Evolutionary conservation across 2,888 invertebrate genomes (phyloP).

Genomic region (Eupithecia insigniata): DNA sequence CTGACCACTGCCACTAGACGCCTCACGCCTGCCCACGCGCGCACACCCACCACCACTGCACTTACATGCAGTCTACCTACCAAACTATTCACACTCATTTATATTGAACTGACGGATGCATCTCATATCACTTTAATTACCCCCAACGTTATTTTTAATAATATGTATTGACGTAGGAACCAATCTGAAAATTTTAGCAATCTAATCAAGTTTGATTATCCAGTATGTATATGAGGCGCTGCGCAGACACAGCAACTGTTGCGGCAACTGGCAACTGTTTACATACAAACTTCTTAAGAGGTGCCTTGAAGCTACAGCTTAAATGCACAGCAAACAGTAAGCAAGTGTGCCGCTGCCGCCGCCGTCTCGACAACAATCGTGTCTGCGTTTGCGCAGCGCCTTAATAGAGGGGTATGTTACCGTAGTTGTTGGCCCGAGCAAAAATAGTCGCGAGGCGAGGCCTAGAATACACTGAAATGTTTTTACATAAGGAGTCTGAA

Average conservation of each 20-base stretch:
- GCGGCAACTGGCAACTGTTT: no score
- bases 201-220: background rate
- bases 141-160: background rate
- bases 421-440: background rate
- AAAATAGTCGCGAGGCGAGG: background rate
- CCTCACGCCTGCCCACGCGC: background rate
- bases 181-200: background rate
- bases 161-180: background rate
- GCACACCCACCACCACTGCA: background rate
- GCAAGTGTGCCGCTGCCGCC: no score
- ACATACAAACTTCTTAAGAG: no score
- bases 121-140: background rate
- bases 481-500: background rate
- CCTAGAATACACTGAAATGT: background rate
- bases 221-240: background rate
- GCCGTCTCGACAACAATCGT: no score
- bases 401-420: background rate
- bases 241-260: no score
- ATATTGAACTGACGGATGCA: background rate
- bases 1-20: conserved; percentile 77
- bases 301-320: no score
- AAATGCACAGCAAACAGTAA: no score
- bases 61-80: background rate
- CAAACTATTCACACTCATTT: background rate
- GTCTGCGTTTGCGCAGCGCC: no score